Percentiles rank a stretch among this genome's conserved stretches.
Conservation (phyloP, 2,113 vertebrate species). For the Myodes glareolus region DNA sequence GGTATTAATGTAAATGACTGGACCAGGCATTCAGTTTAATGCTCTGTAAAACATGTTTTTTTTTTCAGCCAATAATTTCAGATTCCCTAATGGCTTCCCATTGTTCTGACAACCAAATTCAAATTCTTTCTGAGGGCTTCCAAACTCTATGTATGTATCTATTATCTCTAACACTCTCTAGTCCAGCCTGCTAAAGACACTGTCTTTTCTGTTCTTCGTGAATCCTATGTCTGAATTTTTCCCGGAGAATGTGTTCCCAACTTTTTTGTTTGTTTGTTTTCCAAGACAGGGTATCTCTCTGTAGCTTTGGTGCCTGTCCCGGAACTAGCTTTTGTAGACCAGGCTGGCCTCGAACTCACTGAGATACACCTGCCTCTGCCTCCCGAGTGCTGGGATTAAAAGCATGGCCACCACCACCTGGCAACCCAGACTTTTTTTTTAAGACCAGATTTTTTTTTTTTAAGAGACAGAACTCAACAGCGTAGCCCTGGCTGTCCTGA, state of each 20-base stretch:
- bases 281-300: too few species aligned
- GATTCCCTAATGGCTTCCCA: not conserved
- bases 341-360: too few species aligned
- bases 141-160: constrained; percentile 11
- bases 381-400: too few species aligned
- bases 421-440: not conserved
- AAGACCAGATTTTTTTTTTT: not conserved
- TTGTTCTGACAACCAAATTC: constrained; percentile 43
- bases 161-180: not conserved
- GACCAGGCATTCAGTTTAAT: not conserved
- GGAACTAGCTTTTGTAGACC: too few species aligned
- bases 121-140: constrained; percentile 36
- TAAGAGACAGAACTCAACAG: not conserved
- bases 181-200: not conserved
- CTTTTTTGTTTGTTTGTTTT: not conserved
- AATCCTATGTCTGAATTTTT: not conserved
- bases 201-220: constrained; percentile 43
- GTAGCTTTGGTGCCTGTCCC: too few species aligned
- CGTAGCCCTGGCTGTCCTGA: not conserved
- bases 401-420: too few species aligned
- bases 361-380: too few species aligned
- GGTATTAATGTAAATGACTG: constrained; percentile 36
- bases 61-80: constrained; percentile 7
- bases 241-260: not conserved
- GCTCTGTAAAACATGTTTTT: constrained; percentile 25